Evolutionary conservation across 1,140 invertebrate species (phyloP).

Genomic region (Drosophila ironensis): DNA sequence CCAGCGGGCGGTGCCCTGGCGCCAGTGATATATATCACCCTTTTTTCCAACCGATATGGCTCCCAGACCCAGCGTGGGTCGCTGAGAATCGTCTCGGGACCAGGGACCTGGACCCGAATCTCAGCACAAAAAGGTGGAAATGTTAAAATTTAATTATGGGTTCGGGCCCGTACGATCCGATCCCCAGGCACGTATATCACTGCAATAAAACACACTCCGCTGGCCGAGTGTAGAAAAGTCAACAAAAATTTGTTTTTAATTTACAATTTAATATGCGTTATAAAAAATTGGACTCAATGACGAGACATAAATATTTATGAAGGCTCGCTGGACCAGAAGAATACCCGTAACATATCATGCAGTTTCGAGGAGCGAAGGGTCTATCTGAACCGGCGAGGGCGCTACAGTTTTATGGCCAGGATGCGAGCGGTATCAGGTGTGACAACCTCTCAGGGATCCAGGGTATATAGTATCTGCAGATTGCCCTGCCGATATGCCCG

Average conservation of each 20-base stretch:
- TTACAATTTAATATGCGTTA: conserved; percentile 80
- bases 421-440: conserved; percentile 10
- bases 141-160: conserved; percentile 80
- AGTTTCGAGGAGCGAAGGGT: not conserved
- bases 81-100: conserved; percentile 32
- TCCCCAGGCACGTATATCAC: conserved; percentile 47
- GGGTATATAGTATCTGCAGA: not conserved
- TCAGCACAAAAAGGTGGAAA: conserved; percentile 71
- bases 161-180: conserved; percentile 49
- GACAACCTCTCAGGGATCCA: conserved; percentile 1
- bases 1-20: conserved; percentile 71
- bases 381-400: conserved; percentile 16
- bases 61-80: conserved; percentile 57
- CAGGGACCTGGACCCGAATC: conserved; percentile 9
- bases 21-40: conserved; percentile 80
- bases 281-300: conserved; percentile 79
- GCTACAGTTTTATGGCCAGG: conserved; percentile 33
- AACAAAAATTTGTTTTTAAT: conserved; percentile 80
- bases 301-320: conserved; percentile 77
- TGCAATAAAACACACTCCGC: conserved; percentile 54
- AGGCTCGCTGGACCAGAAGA: conserved; percentile 51
- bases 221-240: conserved; percentile 71
- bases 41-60: conserved; percentile 35
- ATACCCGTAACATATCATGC: not conserved
- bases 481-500: conserved; percentile 27